phyloP scores from a whole-genome alignment of 1,140 invertebrate genomes.

The Teleogryllus occipitalis region DNA sequence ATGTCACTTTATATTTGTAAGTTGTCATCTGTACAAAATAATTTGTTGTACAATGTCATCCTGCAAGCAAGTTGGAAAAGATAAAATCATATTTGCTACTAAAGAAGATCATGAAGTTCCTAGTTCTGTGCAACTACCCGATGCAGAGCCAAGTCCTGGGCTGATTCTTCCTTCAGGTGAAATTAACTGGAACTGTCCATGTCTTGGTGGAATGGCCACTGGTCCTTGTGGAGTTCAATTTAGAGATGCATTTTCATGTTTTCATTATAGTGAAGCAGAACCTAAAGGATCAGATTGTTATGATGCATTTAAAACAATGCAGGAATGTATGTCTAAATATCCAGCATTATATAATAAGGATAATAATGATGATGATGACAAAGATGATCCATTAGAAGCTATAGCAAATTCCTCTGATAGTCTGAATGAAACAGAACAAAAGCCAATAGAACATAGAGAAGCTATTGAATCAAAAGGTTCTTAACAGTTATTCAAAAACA shows the following conservation, averaged over 20 bases:
- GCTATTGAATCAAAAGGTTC: neutral
- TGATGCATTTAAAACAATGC: slow-evolving; percentile 83
- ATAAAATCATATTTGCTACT: slow-evolving; percentile 74
- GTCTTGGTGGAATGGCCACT: slow-evolving; percentile 89
- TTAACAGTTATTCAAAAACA: neutral
- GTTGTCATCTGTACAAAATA: neutral
- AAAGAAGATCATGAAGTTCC: slow-evolving; percentile 69
- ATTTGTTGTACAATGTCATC: neutral
- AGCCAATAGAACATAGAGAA: neutral
- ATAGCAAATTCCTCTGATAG: neutral
- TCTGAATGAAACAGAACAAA: neutral
- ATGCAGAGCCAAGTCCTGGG: slow-evolving; percentile 64
- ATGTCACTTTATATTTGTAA: no score
- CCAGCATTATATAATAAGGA: slow-evolving; percentile 74
- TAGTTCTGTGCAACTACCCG: slow-evolving; percentile 60
- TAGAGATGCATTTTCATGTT: slow-evolving; percentile 88
- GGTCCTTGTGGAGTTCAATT: slow-evolving; percentile 91
- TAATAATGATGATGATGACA: slow-evolving; percentile 26
- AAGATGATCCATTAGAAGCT: slow-evolving; percentile 10
- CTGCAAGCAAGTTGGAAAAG: slow-evolving; percentile 49
- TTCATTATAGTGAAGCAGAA: slow-evolving; percentile 72
- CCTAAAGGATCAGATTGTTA: slow-evolving; percentile 85
- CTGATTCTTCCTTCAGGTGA: slow-evolving; percentile 78
- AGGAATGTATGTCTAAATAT: slow-evolving; percentile 84
- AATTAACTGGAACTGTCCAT: slow-evolving; percentile 96